These are phyloP conservation scores for Campylomormyrus numenius DNA, from an alignment of 2,113 vertebrate genomes.

Conservation along the genomic window DNA sequence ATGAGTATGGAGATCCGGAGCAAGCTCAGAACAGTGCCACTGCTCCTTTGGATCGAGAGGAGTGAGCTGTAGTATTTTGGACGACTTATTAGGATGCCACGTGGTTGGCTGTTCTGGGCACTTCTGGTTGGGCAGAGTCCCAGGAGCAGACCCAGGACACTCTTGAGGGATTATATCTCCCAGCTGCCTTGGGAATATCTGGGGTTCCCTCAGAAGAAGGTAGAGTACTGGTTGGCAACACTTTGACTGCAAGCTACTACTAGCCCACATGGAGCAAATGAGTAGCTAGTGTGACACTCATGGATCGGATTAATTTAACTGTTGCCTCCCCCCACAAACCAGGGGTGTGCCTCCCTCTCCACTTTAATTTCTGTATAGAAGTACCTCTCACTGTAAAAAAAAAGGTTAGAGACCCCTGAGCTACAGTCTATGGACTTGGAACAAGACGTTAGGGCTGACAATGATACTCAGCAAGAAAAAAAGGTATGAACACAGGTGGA, in stretches of 20 bases:
- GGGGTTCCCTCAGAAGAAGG: background rate
- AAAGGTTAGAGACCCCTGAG: background rate
- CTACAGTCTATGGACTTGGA: background rate
- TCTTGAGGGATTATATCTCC: background rate
- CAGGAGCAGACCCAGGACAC: background rate
- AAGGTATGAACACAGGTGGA: background rate
- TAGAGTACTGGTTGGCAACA: background rate
- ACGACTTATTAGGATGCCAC: background rate
- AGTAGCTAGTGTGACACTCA: background rate
- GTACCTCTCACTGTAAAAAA: background rate
- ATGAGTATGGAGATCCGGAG: background rate
- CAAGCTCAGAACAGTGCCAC: background rate
- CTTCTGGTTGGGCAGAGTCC: background rate
- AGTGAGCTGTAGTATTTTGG: background rate
- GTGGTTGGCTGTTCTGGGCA: background rate
- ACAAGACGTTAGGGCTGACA: background rate
- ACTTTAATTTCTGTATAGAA: background rate
- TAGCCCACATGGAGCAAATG: background rate
- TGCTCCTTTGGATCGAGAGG: background rate
- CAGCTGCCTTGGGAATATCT: background rate
- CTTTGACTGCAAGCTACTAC: background rate
- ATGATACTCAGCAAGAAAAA: background rate
- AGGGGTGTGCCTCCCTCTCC: background rate
- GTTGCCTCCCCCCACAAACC: background rate
- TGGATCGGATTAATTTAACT: background rate